phyloP scores from a whole-genome alignment of 1,140 invertebrate species.

The Drosophila kanapiae region DNA sequence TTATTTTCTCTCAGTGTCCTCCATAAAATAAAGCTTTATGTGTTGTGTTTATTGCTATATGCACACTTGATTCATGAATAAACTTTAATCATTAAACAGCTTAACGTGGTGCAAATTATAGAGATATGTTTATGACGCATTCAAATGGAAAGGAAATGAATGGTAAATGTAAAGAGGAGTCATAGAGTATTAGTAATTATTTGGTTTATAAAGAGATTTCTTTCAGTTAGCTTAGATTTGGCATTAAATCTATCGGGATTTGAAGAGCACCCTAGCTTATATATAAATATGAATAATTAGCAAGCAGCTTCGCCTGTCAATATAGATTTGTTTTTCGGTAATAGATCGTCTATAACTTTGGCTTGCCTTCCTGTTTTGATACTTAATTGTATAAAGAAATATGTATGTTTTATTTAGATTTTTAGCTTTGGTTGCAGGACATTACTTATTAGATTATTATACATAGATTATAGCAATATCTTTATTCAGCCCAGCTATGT shows the following conservation, averaged over 20 bases:
- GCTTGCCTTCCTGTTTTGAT: background rate
- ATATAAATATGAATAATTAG: background rate
- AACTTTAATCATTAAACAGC: background rate
- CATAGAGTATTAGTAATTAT: background rate
- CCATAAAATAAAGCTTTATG: too few relatives aligned
- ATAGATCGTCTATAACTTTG: background rate
- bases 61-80: background rate
- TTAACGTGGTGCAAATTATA: constrained; percentile 3
- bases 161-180: background rate
- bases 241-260: background rate
- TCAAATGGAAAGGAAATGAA: constrained; percentile 3
- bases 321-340: background rate
- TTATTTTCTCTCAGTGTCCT: background rate
- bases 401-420: background rate
- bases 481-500: too few relatives aligned
- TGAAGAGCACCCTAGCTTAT: too few relatives aligned
- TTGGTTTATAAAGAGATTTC: background rate
- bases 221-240: background rate
- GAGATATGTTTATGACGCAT: constrained; percentile 9
- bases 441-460: background rate
- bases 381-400: background rate
- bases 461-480: background rate
- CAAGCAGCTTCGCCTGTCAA: too few relatives aligned
- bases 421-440: background rate
- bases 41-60: background rate